These are phyloP conservation scores for Agapostemon virescens DNA, from an alignment of 2,888 invertebrate genomes.

Conservation along the genomic window DNA sequence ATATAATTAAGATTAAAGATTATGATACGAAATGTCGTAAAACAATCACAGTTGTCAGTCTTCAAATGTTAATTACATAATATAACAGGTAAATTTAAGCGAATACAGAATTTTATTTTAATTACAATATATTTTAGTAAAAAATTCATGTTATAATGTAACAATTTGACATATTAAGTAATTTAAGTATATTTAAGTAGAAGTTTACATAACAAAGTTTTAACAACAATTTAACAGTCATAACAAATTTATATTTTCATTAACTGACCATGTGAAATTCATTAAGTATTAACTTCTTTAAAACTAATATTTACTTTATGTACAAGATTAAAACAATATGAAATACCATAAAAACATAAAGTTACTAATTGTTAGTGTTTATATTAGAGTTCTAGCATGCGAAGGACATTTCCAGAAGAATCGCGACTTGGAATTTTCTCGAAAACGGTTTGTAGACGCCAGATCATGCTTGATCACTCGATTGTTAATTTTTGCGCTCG, in stretches of 20 bases:
- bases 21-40: background rate
- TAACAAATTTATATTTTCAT: conserved; percentile 33
- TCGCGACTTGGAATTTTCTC: too few relatives aligned
- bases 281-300: conserved; percentile 17
- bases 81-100: conserved; percentile 18
- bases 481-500: too few relatives aligned
- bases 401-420: too few relatives aligned
- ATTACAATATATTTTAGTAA: conserved; percentile 28
- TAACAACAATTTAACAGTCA: too few relatives aligned
- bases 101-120: conserved; percentile 25
- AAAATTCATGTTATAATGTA: conserved; percentile 39
- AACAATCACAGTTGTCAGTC: background rate
- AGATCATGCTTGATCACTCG: too few relatives aligned
- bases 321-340: conserved; percentile 39
- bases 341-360: conserved; percentile 27
- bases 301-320: conserved; percentile 25
- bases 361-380: too few relatives aligned
- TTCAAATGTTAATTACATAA: background rate
- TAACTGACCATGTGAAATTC: background rate
- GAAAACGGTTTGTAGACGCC: too few relatives aligned
- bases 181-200: conserved; percentile 54
- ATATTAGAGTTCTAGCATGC: too few relatives aligned
- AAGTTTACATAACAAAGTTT: conserved; percentile 34
- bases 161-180: conserved; percentile 49
- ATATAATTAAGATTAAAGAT: background rate